These are phyloP conservation scores for Calypte anna DNA, from an alignment of 2,113 vertebrate genomes.

Conservation along the genomic window DNA sequence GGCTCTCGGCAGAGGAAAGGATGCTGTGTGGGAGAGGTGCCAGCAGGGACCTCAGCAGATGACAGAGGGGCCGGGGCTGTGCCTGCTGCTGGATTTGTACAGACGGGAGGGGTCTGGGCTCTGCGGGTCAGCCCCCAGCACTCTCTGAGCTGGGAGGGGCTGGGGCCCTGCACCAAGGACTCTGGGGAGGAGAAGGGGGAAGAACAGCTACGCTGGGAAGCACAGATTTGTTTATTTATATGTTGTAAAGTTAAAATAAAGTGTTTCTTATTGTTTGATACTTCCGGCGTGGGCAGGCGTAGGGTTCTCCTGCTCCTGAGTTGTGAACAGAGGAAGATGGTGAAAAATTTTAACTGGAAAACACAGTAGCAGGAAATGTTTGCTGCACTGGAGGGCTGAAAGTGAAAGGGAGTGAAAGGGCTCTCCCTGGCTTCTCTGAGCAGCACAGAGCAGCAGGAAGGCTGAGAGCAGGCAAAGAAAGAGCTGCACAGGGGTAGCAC, in stretches of 20 bases:
- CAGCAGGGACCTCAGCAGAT: constrained; percentile 82
- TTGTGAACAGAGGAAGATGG: background rate
- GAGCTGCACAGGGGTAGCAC: background rate
- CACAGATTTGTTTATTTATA: constrained; percentile 87
- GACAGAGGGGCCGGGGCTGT: background rate
- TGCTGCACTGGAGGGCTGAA: background rate
- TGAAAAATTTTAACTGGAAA: background rate
- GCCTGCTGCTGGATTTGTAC: background rate
- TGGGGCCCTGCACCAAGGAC: constrained; percentile 3
- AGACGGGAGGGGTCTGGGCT: background rate
- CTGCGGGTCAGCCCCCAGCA: background rate
- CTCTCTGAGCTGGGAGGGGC: background rate
- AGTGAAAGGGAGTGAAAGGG: fast-evolving
- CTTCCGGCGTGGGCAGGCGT: constrained; percentile 68
- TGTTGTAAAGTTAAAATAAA: constrained; percentile 88
- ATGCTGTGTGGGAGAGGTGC: constrained; percentile 61
- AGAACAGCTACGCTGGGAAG: constrained; percentile 67
- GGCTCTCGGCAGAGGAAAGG: constrained; percentile 77
- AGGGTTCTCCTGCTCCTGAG: background rate
- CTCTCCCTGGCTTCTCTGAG: too few relatives aligned
- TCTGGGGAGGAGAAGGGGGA: background rate
- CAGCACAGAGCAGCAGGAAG: background rate
- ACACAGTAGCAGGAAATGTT: background rate
- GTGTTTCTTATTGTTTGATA: constrained; percentile 87
- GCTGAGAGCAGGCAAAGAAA: background rate